Evolutionary conservation across 2,888 invertebrate species (phyloP).

Genomic region (Calameuta filiformis): DNA sequence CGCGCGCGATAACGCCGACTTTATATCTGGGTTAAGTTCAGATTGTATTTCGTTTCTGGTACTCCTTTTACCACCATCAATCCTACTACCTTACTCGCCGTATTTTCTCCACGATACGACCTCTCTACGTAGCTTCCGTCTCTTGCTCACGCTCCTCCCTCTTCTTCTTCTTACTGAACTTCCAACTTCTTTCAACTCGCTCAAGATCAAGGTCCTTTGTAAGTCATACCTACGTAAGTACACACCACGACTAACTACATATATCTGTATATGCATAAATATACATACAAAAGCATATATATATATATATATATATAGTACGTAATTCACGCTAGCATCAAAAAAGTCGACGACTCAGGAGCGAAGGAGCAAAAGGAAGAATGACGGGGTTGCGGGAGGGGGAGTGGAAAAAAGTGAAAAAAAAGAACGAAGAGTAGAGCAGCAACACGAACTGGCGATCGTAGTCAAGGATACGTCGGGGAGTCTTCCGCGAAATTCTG

Average conservation of each 20-base stretch:
- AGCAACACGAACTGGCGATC: not conserved
- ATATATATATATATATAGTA: not conserved
- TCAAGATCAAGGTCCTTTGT: not conserved
- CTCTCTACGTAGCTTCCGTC: not conserved
- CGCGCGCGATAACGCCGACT: constrained; percentile 8
- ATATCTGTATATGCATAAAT: not conserved
- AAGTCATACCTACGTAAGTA: not conserved
- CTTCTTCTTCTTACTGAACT: not conserved
- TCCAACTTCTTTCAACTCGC: not conserved
- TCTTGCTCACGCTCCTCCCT: not conserved
- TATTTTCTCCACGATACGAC: not conserved
- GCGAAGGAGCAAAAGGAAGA: not conserved
- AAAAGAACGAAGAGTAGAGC: not conserved
- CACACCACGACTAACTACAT: not conserved
- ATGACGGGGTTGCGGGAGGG: not conserved
- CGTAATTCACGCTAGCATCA: not conserved
- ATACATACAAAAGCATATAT: not conserved
- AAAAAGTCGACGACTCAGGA: not conserved
- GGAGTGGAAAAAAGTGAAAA: not conserved
- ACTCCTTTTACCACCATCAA: not conserved
- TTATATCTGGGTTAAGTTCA: constrained; percentile 38
- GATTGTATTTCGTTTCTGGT: constrained; percentile 22
- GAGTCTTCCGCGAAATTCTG: not conserved
- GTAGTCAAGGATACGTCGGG: not conserved
- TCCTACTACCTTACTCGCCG: not conserved